phyloP scores from a whole-genome alignment of 2,113 vertebrate genomes.

The Macroglossus sobrinus region DNA sequence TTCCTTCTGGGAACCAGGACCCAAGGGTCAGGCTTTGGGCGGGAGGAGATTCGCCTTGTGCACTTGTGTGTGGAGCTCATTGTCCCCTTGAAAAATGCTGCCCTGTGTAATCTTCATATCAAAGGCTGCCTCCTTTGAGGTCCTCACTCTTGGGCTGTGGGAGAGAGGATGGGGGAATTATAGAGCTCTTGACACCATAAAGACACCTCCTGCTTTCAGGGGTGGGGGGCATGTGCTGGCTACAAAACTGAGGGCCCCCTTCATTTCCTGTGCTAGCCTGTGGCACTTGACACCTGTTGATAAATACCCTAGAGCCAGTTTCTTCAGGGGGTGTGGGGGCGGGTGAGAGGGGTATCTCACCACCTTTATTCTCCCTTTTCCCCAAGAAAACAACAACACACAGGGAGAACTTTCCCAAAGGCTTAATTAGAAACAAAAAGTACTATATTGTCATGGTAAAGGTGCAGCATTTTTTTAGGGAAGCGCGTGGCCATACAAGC shows the following conservation, averaged over 20 bases:
- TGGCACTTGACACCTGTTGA: background rate
- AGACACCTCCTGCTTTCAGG: constrained; percentile 37
- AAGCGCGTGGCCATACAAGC: fast-evolving
- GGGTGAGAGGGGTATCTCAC: fast-evolving
- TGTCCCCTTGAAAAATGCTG: background rate
- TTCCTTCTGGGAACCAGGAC: background rate
- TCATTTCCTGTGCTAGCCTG: background rate
- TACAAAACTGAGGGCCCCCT: background rate
- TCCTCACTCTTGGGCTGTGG: background rate
- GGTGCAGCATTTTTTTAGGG: background rate
- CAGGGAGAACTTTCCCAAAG: background rate
- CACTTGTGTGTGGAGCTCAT: background rate
- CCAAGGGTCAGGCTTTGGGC: background rate
- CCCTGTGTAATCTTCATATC: constrained; percentile 24
- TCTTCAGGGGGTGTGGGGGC: background rate
- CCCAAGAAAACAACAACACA: background rate
- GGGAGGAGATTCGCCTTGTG: background rate
- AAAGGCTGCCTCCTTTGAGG: background rate
- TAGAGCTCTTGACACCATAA: background rate
- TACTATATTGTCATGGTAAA: background rate
- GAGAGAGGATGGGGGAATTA: constrained; percentile 22
- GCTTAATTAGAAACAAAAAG: background rate
- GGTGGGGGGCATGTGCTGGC: background rate
- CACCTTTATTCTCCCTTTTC: background rate
- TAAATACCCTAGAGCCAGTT: background rate